Conservation (phyloP, 2,888 invertebrate species). For the Anoncus sp. region DNA sequence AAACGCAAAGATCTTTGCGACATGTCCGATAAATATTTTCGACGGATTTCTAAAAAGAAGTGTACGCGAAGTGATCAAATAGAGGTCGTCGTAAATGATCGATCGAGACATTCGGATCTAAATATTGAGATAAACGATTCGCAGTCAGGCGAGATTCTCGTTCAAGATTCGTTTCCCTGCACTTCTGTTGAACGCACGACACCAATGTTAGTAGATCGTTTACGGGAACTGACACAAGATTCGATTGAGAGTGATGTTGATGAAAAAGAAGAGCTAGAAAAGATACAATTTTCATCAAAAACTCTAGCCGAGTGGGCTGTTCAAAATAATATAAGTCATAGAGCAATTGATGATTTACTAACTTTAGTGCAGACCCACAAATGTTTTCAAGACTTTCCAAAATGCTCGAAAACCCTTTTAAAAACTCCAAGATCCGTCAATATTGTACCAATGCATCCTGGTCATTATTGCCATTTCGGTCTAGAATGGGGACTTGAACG, state of each 20-base stretch:
- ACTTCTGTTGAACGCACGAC: neutral
- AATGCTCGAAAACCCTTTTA: conserved; percentile 10
- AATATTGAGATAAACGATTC: neutral
- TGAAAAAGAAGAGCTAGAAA: neutral
- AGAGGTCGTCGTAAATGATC: neutral
- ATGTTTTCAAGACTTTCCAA: conserved; percentile 6
- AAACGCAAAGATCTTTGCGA: conserved; percentile 6
- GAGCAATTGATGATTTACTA: neutral
- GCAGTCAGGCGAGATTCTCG: neutral
- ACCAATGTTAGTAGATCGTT: neutral
- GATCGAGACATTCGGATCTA: neutral
- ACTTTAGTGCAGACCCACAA: neutral
- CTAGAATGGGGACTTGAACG: neutral
- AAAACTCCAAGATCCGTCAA: neutral
- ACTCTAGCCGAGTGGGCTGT: conserved; percentile 19
- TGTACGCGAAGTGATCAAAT: neutral
- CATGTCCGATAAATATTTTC: conserved; percentile 12
- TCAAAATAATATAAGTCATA: neutral
- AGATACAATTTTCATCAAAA: conserved; percentile 2
- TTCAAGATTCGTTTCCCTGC: neutral
- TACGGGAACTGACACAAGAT: neutral
- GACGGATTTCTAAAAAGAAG: neutral
- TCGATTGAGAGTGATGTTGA: neutral
- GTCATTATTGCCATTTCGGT: conserved; percentile 16
- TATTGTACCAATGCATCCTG: conserved; percentile 5